These are phyloP conservation scores for Passer domesticus DNA, from an alignment of 2,113 vertebrate species.

Conservation along the genomic window DNA sequence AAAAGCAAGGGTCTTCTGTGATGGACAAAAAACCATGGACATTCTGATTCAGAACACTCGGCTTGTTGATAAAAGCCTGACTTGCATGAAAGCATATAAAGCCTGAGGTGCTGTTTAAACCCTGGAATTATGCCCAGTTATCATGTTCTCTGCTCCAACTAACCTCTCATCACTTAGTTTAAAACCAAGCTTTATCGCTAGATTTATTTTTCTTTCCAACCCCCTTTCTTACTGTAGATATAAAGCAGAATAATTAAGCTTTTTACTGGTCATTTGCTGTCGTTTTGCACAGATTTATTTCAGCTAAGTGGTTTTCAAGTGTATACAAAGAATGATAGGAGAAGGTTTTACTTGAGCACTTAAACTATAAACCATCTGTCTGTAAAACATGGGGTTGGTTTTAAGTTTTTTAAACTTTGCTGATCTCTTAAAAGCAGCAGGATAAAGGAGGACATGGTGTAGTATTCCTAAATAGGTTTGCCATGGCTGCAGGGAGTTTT, in stretches of 20 bases:
- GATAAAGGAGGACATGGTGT: not conserved
- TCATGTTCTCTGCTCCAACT: not conserved
- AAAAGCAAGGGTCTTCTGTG: not conserved
- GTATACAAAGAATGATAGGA: conserved; percentile 13
- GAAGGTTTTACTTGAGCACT: not conserved
- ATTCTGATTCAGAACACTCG: not conserved
- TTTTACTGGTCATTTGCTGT: conserved; percentile 44
- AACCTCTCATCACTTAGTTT: not conserved
- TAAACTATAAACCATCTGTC: conserved; percentile 11
- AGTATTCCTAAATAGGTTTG: not conserved
- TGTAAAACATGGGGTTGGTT: not conserved
- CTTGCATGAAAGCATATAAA: not conserved
- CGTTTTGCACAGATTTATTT: conserved; percentile 41
- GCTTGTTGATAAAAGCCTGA: not conserved
- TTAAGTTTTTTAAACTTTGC: not conserved
- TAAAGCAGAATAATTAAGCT: conserved; percentile 43
- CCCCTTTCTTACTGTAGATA: not conserved
- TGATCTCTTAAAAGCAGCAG: conserved; percentile 22
- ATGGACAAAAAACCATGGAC: not conserved
- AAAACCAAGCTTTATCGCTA: not conserved
- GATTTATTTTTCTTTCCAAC: not conserved
- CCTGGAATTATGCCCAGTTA: not conserved
- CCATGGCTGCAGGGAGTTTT: not conserved
- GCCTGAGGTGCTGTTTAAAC: not conserved
- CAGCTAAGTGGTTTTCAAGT: conserved; percentile 25